Evolutionary conservation across 2,797 vertebrate genomes (phyloP).

Genomic region (Megalops cyprinoides): DNA sequence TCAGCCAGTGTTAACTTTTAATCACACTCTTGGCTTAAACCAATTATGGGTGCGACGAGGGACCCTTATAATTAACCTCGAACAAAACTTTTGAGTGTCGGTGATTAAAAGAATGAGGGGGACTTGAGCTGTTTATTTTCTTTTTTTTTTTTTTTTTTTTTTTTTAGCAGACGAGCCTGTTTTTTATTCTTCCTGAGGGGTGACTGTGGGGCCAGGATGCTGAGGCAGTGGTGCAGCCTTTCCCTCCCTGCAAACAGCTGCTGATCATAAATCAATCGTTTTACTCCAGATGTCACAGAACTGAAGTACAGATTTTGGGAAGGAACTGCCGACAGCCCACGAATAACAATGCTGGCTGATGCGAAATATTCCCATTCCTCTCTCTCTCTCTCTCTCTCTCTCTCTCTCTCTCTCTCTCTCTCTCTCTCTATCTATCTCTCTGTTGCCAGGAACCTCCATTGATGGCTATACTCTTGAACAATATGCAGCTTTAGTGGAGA

Average conservation of each 20-base stretch:
- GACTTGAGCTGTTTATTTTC: too few species aligned
- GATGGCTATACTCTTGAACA: too few species aligned
- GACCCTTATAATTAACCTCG: too few species aligned
- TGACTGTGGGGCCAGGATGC: not conserved
- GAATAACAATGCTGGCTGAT: slow-evolving; percentile 16
- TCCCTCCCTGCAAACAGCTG: slow-evolving; percentile 26
- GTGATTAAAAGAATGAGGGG: too few species aligned
- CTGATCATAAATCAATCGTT: slow-evolving; percentile 36
- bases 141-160: too few species aligned
- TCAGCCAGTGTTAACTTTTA: too few species aligned
- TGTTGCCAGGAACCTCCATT: too few species aligned
- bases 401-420: not conserved
- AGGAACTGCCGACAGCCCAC: slow-evolving; percentile 5
- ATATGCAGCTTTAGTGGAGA: too few species aligned
- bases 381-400: not conserved
- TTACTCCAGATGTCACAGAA: slow-evolving; percentile 1
- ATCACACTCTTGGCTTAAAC: too few species aligned
- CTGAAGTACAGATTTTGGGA: not conserved
- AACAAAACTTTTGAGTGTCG: too few species aligned
- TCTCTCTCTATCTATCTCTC: slow-evolving; percentile 1
- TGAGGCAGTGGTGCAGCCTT: not conserved
- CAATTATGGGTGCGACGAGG: too few species aligned
- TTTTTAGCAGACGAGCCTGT: too few species aligned
- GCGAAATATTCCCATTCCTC: not conserved
- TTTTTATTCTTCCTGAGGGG: not conserved